Conservation (phyloP, 2,797 vertebrate genomes). For the Rhincodon typus region DNA sequence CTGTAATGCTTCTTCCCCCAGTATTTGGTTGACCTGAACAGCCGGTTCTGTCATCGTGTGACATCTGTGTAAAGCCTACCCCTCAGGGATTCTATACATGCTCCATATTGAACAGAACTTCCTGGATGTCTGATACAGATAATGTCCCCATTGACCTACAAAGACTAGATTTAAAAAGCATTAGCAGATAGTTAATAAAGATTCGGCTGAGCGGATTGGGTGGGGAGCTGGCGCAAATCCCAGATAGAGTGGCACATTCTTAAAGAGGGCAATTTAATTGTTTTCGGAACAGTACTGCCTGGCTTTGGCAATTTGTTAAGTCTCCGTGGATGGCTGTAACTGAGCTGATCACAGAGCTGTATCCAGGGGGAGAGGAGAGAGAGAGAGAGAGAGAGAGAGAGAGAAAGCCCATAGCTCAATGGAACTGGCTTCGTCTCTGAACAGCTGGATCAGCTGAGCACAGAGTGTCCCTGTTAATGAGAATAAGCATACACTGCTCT, state of each 20-base stretch:
- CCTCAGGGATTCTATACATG: background rate
- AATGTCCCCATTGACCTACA: constrained; percentile 7
- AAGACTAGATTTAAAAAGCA: background rate
- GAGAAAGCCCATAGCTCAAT: no score
- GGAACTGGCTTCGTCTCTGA: background rate
- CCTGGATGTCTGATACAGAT: background rate
- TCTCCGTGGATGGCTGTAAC: background rate
- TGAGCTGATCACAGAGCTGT: background rate
- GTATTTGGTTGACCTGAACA: background rate
- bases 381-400: background rate
- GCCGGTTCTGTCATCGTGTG: background rate
- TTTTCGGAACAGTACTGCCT: background rate
- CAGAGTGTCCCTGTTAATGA: background rate
- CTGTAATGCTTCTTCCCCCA: background rate
- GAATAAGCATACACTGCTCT: background rate
- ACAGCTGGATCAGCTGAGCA: background rate
- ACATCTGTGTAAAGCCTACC: background rate
- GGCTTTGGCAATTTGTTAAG: background rate
- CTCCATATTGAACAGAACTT: background rate
- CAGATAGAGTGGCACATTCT: background rate
- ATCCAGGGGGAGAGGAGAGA: background rate
- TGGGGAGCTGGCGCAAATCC: background rate
- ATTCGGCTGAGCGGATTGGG: background rate
- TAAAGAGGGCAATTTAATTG: background rate
- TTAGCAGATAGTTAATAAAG: background rate